Conservation (phyloP, 2,888 invertebrate genomes). For the Oscheius myriophilus region DNA sequence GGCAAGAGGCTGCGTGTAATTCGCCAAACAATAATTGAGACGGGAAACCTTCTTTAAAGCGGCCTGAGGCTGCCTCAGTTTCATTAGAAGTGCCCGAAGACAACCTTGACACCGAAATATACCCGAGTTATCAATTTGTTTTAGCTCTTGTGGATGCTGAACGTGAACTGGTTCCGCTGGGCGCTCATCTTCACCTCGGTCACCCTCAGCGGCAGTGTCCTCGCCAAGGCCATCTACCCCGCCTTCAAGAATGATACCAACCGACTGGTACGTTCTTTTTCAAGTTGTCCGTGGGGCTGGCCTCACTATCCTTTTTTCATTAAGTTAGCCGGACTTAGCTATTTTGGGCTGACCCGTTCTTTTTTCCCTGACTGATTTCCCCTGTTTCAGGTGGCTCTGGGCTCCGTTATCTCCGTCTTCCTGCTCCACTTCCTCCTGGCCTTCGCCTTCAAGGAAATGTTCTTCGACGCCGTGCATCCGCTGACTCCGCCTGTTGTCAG, state of each 20-base stretch:
- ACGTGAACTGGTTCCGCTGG: slow-evolving; percentile 85
- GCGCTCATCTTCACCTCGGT: slow-evolving; percentile 84
- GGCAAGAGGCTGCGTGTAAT: too few relatives aligned
- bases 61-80: too few relatives aligned
- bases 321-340: neutral
- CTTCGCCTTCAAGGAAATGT: slow-evolving; percentile 82
- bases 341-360: neutral
- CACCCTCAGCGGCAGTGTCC: slow-evolving; percentile 84
- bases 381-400: slow-evolving; percentile 76
- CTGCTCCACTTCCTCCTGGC: slow-evolving; percentile 84
- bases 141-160: slow-evolving; percentile 85
- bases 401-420: slow-evolving; percentile 79
- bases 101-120: too few relatives aligned
- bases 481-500: neutral
- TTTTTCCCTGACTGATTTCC: neutral
- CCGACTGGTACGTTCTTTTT: slow-evolving; percentile 68
- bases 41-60: too few relatives aligned
- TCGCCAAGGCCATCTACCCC: slow-evolving; percentile 84
- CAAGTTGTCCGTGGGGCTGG: neutral
- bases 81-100: too few relatives aligned
- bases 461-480: slow-evolving; percentile 59
- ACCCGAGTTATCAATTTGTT: too few relatives aligned
- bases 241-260: slow-evolving; percentile 76
- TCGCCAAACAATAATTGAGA: too few relatives aligned
- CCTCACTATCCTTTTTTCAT: neutral